These are phyloP conservation scores for Rhingia rostrata DNA, from an alignment of 2,888 invertebrate genomes.

Conservation along the genomic window DNA sequence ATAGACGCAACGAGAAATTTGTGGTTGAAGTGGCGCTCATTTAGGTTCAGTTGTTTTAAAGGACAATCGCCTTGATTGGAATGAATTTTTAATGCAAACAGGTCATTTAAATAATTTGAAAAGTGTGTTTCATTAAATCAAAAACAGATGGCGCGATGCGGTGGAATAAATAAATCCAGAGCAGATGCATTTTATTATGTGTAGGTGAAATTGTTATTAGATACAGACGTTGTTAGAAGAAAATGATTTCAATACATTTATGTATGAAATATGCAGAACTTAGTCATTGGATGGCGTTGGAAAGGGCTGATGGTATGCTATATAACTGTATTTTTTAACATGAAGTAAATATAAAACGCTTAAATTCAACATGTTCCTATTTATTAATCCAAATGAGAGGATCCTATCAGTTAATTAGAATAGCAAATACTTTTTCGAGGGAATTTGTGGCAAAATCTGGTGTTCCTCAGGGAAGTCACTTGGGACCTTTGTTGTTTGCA, in stretches of 20 bases:
- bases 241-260: neutral
- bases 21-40: neutral
- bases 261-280: too few species aligned
- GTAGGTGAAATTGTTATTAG: neutral
- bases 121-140: neutral
- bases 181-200: neutral
- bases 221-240: neutral
- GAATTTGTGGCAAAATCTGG: too few species aligned
- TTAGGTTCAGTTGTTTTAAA: neutral
- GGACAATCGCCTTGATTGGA: neutral
- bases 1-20: neutral
- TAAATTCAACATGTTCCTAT: too few species aligned
- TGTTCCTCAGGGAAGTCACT: too few species aligned
- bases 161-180: neutral
- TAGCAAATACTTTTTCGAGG: too few species aligned
- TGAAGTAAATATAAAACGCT: too few species aligned
- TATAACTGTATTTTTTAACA: too few species aligned
- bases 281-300: too few species aligned
- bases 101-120: neutral
- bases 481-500: too few species aligned
- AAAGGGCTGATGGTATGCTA: too few species aligned
- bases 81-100: neutral
- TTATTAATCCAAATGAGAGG: too few species aligned
- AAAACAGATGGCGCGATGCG: neutral
- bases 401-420: too few species aligned